Percentiles rank a stretch among this genome's conserved stretches.
Conservation (phyloP, 2,113 vertebrate species). For the Cottus gobio region DNA sequence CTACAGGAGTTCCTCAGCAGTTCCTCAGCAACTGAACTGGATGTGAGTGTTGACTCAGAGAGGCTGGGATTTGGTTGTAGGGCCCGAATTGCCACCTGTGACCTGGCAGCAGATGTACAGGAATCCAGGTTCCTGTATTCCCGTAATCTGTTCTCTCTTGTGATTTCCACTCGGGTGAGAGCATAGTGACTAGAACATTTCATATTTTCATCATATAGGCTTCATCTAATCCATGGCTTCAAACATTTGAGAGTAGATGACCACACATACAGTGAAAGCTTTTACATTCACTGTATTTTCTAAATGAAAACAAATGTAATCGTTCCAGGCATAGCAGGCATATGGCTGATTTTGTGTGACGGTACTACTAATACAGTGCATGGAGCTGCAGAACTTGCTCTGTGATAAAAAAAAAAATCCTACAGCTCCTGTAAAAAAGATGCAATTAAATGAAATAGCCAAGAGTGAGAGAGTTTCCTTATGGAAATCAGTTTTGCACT, state of each 20-base stretch:
- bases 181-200: background rate
- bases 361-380: background rate
- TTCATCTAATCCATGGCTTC: background rate
- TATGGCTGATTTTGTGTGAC: background rate
- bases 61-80: background rate
- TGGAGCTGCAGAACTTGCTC: background rate
- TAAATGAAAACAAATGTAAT: background rate
- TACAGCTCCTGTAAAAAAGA: background rate
- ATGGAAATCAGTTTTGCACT: slow-evolving; percentile 31
- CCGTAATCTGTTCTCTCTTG: background rate
- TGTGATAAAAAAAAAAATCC: slow-evolving; percentile 4
- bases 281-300: background rate
- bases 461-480: slow-evolving; percentile 2
- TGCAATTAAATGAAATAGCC: slow-evolving; percentile 6
- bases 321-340: background rate
- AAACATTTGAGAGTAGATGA: background rate
- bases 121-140: background rate
- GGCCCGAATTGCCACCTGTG: slow-evolving; percentile 18
- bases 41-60: background rate
- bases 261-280: background rate
- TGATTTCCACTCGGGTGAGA: slow-evolving; percentile 2
- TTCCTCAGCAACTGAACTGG: slow-evolving; percentile 16
- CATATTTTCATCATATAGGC: background rate
- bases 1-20: slow-evolving; percentile 10
- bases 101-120: background rate